These are phyloP conservation scores for Podarcis lilfordi DNA, from an alignment of 2,797 vertebrate species.

Conservation along the genomic window DNA sequence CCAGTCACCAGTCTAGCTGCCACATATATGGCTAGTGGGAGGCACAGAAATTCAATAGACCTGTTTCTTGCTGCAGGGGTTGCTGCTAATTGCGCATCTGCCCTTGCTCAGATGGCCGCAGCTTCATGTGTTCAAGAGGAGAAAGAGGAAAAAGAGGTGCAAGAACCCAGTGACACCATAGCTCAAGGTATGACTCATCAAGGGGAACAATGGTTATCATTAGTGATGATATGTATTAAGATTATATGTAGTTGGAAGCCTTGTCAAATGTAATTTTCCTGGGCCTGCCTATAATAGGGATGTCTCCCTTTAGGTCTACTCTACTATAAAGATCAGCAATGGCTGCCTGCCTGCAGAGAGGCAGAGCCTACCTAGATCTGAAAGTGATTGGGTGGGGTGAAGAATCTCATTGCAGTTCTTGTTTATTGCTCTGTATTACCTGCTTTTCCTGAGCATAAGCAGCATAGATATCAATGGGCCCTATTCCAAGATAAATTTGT, in stretches of 20 bases:
- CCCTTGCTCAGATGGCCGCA: slow-evolving; percentile 96
- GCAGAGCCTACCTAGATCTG: background rate
- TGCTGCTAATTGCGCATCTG: slow-evolving; percentile 95
- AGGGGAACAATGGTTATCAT: background rate
- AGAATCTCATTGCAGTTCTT: background rate
- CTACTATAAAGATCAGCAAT: background rate
- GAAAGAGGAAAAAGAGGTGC: slow-evolving; percentile 88
- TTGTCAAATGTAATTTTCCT: background rate
- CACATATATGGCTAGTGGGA: fast-evolving
- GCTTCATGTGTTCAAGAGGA: slow-evolving; percentile 97
- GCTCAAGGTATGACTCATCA: slow-evolving; percentile 85
- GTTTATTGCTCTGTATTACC: no score
- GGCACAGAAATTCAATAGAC: slow-evolving; percentile 2
- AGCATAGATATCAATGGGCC: background rate
- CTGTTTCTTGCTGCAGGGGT: slow-evolving; percentile 82
- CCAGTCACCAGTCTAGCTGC: no score
- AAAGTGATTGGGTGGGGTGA: background rate
- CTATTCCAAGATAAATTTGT: background rate
- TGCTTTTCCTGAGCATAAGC: no score
- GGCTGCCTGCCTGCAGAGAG: slow-evolving; percentile 3
- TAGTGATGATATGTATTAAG: background rate
- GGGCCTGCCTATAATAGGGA: background rate
- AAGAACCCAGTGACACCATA: slow-evolving; percentile 87
- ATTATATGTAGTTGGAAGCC: background rate
- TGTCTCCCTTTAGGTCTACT: background rate